phyloP scores from a whole-genome alignment of 2,797 vertebrate species.

The Diglossa cyanea region DNA sequence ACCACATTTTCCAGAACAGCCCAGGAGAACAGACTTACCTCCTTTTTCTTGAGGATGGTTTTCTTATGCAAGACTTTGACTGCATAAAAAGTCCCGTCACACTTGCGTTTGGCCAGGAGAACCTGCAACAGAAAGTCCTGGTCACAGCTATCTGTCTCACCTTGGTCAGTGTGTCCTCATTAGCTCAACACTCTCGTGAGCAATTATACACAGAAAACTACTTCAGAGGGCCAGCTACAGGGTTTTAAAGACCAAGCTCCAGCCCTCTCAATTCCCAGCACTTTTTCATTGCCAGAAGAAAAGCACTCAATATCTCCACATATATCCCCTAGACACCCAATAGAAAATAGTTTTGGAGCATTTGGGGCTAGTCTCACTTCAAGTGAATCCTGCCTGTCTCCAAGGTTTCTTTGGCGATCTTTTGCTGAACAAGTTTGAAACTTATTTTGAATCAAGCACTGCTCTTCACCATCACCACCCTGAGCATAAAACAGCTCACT shows the following conservation, averaged over 20 bases:
- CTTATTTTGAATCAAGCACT: neutral
- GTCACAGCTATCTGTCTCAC: neutral
- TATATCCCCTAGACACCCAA: accelerated
- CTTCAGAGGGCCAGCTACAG: neutral
- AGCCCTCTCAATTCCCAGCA: neutral
- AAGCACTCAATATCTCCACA: accelerated
- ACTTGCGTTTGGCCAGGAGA: conserved; percentile 92
- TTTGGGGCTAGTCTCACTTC: neutral
- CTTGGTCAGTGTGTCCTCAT: neutral
- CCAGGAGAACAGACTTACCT: conserved; percentile 78
- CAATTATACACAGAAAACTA: neutral
- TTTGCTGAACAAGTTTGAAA: neutral
- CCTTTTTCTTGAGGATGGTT: conserved; percentile 95
- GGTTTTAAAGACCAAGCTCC: neutral
- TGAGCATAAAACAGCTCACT: neutral
- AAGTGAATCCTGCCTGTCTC: neutral
- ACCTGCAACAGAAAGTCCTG: conserved; percentile 78
- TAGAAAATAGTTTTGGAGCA: neutral
- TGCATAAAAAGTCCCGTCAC: conserved; percentile 89
- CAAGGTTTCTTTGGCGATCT: neutral
- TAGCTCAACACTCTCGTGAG: neutral
- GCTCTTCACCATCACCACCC: neutral
- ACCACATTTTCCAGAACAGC: neutral
- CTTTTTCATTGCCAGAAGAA: neutral
- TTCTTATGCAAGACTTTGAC: conserved; percentile 98